Percentiles rank a stretch among this genome's conserved stretches.
phyloP scores from a whole-genome alignment of 2,797 vertebrate species.

The Muscicapa comitata region DNA sequence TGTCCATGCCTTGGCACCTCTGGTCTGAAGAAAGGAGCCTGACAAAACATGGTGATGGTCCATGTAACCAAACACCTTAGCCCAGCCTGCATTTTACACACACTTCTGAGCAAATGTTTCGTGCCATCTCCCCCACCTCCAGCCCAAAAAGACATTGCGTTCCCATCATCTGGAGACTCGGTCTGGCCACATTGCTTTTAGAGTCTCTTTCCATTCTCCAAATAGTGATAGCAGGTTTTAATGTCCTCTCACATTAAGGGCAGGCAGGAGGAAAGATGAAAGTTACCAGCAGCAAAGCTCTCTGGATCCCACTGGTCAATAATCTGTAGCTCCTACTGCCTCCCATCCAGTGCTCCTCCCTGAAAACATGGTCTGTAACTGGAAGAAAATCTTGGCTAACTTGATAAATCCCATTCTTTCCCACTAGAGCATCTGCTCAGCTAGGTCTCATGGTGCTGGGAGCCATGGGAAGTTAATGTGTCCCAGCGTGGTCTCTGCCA shows the following conservation, averaged over 20 bases:
- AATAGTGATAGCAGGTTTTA: background rate
- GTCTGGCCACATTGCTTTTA: background rate
- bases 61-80: background rate
- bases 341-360: background rate
- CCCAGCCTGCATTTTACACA: background rate
- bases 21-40: background rate
- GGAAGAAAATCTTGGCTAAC: background rate
- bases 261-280: background rate
- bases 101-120: background rate
- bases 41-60: background rate
- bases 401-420: background rate
- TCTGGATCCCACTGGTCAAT: background rate
- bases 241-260: background rate
- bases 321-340: background rate
- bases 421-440: background rate
- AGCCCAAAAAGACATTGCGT: background rate
- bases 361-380: background rate
- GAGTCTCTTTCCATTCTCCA: background rate
- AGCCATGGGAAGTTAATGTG: fast-evolving
- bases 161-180: background rate
- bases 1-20: background rate
- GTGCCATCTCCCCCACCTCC: background rate
- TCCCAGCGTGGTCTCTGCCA: background rate
- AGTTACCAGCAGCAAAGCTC: background rate
- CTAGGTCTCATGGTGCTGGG: background rate